A percentile compares a stretch with the other conserved stretches of the same genome.
phyloP scores from a whole-genome alignment of 2,797 vertebrate species.

The Botia kubotai region DNA sequence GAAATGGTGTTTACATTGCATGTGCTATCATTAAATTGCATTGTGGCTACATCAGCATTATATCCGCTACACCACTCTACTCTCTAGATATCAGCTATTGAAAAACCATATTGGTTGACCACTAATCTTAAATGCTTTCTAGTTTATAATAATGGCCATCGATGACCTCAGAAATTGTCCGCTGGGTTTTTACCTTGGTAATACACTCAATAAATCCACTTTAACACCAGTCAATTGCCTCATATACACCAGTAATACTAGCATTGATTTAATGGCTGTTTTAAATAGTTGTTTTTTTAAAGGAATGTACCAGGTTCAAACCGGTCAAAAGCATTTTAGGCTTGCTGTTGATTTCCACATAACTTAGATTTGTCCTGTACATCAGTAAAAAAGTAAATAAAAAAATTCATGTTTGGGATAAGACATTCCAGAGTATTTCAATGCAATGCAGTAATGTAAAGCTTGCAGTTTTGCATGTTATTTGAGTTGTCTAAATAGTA shows the following conservation, averaged over 20 bases:
- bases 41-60: not conserved
- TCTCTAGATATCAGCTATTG: not conserved
- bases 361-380: not conserved
- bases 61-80: not conserved
- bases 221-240: no score
- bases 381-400: not conserved
- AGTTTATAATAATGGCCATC: slow-evolving; percentile 42
- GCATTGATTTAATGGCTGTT: not conserved
- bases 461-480: not conserved
- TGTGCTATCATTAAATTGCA: not conserved
- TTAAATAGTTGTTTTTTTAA: not conserved
- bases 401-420: not conserved
- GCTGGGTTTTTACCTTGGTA: no score
- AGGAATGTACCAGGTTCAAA: not conserved
- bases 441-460: not conserved
- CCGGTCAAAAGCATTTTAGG: not conserved
- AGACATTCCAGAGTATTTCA: not conserved
- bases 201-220: no score
- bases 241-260: not conserved
- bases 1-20: not conserved
- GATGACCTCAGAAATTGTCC: not conserved
- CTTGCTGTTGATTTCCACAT: not conserved
- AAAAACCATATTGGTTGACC: not conserved
- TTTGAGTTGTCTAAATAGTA: not conserved
- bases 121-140: slow-evolving; percentile 31